Conservation (phyloP, 2,797 vertebrate genomes). For the Cheirogaleus major region DNA sequence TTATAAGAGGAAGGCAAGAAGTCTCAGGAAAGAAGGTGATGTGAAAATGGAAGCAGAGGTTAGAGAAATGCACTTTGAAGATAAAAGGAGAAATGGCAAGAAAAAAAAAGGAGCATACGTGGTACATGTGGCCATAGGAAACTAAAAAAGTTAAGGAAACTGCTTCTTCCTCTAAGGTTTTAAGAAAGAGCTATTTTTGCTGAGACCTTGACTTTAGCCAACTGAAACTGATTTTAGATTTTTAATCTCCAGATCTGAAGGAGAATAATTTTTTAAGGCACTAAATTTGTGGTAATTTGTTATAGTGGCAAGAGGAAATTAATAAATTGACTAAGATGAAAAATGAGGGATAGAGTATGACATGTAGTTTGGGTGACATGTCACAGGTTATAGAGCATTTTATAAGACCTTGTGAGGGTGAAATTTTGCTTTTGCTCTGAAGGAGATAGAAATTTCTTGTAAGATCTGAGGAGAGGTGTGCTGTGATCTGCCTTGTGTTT, state of each 20-base stretch:
- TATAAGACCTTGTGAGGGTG: neutral
- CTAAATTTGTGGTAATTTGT: neutral
- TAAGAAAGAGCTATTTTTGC: neutral
- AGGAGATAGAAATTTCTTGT: neutral
- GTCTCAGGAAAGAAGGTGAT: neutral
- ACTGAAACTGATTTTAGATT: neutral
- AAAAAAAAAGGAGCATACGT: neutral
- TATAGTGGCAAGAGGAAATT: neutral
- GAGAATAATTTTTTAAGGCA: neutral
- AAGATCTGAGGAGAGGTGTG: neutral
- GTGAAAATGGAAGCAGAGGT: neutral
- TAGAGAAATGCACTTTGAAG: neutral
- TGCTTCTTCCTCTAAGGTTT: neutral
- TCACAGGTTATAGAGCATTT: neutral
- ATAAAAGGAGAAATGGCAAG: too few relatives aligned
- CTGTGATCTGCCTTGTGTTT: neutral
- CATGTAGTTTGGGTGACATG: too few relatives aligned
- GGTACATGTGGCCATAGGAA: neutral
- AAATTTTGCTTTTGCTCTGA: neutral
- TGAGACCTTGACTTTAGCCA: too few relatives aligned
- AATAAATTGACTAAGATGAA: neutral
- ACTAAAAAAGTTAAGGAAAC: neutral
- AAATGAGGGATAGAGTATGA: neutral
- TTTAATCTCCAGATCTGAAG: neutral
- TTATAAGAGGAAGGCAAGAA: neutral